Conservation (phyloP, 1,140 invertebrate species). For the Sesamia nonagrioides region DNA sequence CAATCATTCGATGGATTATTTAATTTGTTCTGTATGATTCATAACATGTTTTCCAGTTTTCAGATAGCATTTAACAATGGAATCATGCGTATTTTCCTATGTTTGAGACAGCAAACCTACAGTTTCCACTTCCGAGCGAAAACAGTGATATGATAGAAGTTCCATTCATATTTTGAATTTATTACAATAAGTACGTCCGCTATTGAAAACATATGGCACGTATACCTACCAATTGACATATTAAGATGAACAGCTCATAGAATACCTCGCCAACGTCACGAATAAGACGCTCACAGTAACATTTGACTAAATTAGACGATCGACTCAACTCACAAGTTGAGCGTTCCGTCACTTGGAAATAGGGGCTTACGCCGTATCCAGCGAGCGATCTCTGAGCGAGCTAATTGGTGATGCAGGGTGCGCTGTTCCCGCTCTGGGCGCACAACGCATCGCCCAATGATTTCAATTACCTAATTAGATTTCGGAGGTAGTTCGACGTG, state of each 20-base stretch:
- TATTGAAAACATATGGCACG: neutral
- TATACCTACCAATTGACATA: neutral
- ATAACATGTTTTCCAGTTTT: too few relatives aligned
- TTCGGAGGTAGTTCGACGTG: constrained; percentile 35
- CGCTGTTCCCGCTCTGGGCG: constrained; percentile 23
- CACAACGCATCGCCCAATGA: constrained; percentile 50
- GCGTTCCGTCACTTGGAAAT: constrained; percentile 19
- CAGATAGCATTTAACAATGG: too few relatives aligned
- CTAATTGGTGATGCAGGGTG: constrained; percentile 50
- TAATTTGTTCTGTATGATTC: too few relatives aligned
- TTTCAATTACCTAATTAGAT: constrained; percentile 56
- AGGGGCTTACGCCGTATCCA: constrained; percentile 15
- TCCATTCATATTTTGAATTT: neutral
- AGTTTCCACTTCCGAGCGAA: too few relatives aligned
- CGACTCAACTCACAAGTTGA: constrained; percentile 28
- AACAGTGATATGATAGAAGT: too few relatives aligned
- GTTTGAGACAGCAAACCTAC: too few relatives aligned
- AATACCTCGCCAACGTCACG: neutral
- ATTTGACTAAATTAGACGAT: constrained; percentile 42
- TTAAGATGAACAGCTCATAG: neutral
- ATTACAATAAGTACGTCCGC: too few relatives aligned
- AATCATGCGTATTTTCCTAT: too few relatives aligned
- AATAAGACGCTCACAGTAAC: neutral
- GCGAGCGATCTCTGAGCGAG: constrained; percentile 8
- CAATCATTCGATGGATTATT: too few relatives aligned